Percentiles rank a stretch among this genome's conserved stretches.
Conservation (phyloP, 1,140 invertebrate genomes). For the Pomacea maculata region DNA sequence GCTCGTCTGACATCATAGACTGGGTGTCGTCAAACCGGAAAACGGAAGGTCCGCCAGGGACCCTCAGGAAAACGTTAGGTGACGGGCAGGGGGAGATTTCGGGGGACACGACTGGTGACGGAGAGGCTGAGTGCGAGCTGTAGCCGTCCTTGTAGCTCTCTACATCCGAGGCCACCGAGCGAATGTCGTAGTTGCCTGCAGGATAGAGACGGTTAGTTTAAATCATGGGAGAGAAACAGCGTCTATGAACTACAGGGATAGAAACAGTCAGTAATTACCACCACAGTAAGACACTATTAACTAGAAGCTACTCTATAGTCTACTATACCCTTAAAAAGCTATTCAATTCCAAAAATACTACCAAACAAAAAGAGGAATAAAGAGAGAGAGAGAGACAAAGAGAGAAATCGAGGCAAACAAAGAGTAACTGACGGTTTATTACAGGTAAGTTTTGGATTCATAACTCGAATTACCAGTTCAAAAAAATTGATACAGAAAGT, state of each 20-base stretch:
- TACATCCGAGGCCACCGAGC: conserved; percentile 6
- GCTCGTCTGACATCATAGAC: conserved; percentile 11
- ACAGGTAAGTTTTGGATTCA: no score
- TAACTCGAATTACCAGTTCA: no score
- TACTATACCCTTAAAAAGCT: no score
- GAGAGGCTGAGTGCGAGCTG: background rate
- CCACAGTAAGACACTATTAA: no score
- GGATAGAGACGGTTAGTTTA: no score
- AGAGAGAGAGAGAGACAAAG: conserved; percentile 11
- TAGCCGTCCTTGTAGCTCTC: conserved; percentile 13
- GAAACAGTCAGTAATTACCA: no score
- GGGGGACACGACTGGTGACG: conserved; percentile 8
- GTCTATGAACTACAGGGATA: no score
- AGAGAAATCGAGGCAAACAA: background rate
- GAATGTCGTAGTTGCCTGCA: conserved; percentile 16
- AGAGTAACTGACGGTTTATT: background rate
- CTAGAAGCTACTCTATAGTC: no score
- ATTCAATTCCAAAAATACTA: background rate
- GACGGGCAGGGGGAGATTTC: conserved; percentile 9
- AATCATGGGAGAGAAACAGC: no score
- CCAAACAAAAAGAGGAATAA: background rate
- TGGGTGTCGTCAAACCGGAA: conserved; percentile 23
- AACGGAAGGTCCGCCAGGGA: conserved; percentile 4
- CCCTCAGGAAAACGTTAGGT: conserved; percentile 8
- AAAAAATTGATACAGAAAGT: no score